Conservation (phyloP, 1,140 invertebrate genomes). For the Zaprionus nigranus region DNA sequence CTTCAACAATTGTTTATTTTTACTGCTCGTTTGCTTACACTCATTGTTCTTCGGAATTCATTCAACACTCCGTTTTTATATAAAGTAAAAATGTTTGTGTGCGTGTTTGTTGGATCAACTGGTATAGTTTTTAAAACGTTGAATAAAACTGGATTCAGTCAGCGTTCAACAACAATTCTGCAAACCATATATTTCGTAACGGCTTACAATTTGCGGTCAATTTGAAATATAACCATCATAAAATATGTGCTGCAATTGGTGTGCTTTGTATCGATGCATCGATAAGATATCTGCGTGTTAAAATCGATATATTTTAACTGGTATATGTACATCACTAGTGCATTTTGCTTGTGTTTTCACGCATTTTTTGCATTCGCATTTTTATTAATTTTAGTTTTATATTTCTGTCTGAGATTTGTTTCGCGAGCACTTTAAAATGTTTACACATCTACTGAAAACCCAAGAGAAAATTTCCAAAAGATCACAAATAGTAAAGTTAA, state of each 20-base stretch:
- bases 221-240: neutral
- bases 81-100: neutral
- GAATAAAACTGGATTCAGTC: neutral
- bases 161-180: neutral
- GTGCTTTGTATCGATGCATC: neutral
- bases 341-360: conserved; percentile 49
- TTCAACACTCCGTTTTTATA: neutral
- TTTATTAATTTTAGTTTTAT: conserved; percentile 45
- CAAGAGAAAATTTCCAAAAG: neutral
- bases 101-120: neutral
- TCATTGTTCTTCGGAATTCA: neutral
- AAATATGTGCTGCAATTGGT: neutral
- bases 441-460: neutral
- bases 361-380: conserved; percentile 50
- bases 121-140: neutral
- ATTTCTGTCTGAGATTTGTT: conserved; percentile 29
- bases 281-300: conserved; percentile 1
- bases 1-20: neutral
- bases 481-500: conserved; percentile 8
- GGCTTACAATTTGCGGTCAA: neutral
- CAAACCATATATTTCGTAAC: neutral
- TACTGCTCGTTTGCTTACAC: neutral
- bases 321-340: conserved; percentile 37
- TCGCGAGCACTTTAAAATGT: conserved; percentile 31
- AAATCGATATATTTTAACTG: conserved; percentile 1